Evolutionary conservation across 2,888 invertebrate genomes (phyloP).

Genomic region (Drosophila mettleri): DNA sequence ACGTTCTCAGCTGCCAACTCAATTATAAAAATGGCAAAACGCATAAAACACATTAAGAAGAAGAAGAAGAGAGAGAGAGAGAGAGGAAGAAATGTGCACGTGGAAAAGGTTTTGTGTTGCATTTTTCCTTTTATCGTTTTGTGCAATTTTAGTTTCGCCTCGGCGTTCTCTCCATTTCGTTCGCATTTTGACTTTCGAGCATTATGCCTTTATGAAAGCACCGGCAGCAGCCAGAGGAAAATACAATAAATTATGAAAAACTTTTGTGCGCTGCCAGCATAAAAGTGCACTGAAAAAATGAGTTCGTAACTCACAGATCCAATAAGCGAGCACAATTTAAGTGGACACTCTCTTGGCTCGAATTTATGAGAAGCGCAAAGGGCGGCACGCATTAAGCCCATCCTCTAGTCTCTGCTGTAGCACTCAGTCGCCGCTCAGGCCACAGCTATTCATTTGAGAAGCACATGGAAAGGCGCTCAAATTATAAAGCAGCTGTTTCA

Average conservation of each 20-base stretch:
- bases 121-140: conserved; percentile 66
- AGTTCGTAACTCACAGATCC: conserved; percentile 36
- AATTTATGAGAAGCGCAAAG: conserved; percentile 36
- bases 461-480: neutral
- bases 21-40: conserved; percentile 77
- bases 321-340: conserved; percentile 31
- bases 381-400: conserved; percentile 1
- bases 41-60: conserved; percentile 76
- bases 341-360: conserved; percentile 43
- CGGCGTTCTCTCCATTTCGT: conserved; percentile 25
- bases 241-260: conserved; percentile 43
- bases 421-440: neutral
- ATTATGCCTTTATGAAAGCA: conserved; percentile 44
- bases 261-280: conserved; percentile 18
- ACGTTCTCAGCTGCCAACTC: conserved; percentile 58
- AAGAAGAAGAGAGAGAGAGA: neutral
- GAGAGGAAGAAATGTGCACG: conserved; percentile 58
- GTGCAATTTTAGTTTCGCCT: conserved; percentile 49
- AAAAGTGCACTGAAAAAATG: conserved; percentile 16
- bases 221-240: conserved; percentile 28
- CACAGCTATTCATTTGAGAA: neutral
- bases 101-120: conserved; percentile 66
- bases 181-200: conserved; percentile 38
- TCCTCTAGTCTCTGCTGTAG: no score
- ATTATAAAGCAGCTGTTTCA: neutral